Base-by-base conservation (phyloP, 2,888 invertebrate species). In the Sturmia bella region DNA sequence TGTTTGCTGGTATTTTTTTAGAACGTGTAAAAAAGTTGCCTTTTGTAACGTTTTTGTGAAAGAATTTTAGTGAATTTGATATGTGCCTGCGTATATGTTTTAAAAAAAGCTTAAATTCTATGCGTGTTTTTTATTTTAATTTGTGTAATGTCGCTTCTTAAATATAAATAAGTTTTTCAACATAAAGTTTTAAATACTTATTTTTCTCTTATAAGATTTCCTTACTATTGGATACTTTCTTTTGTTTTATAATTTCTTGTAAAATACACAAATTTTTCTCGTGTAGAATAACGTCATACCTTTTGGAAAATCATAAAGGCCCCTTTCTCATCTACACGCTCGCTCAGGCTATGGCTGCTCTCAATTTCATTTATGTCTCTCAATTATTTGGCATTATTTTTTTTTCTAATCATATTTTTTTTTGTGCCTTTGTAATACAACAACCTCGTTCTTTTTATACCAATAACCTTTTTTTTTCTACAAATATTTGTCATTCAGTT, bases 241-340 rank as follows among this genome's bases (percentile, higher is more conserved):
- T 72, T 43, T 63, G 32, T 61, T 61, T 59, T 72, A 39, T n/a
- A 1, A 63, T 24, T 64, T 72, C 27, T 70, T 77, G 56, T 70
- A 63, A n/a, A n/a, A 59, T 64, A 64, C 59, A 78, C 15, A 78
- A 64, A 57, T 37, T 59, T 80, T 66, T 72, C 52, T 27, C 66
- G 66, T 74, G 17, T 63, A 48, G 61, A 72, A 81, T 81, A 81
- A 81, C 80, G 80, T 81, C 80, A 81, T 81, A 59, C 70, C 32
- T 73, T 72, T 43, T 39, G 48, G 13, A 57, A 63, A 70, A 43
- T 19, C 19, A 12, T 52, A 74, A 52, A 43, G 17, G 19, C 52
- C 37, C 45, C 70, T 48, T 54, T 63, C 39, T 56, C 41, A 41
- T 66, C 3, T 43, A 45, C 15, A 37, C n/a, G 39, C 12, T 43